A percentile compares a stretch with the other conserved stretches of the same genome.
Conservation (phyloP, 2,888 invertebrate genomes). For the Globia sparganii region DNA sequence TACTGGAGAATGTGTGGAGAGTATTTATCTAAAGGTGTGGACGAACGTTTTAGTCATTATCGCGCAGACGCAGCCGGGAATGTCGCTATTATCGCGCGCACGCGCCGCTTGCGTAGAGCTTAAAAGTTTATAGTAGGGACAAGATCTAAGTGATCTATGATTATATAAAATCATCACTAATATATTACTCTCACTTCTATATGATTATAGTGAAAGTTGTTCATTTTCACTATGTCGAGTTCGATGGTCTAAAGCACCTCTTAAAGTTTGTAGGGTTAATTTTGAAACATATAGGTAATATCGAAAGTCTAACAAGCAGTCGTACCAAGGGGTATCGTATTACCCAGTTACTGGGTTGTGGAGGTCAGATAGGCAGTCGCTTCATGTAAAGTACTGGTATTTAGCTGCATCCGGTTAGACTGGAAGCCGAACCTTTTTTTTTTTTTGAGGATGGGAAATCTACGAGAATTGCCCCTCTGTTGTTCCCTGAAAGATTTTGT, state of each 20-base stretch:
- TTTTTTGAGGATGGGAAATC: no score
- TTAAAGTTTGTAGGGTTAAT: no score
- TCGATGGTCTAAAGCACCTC: no score
- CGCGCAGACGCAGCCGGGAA: slow-evolving; percentile 70
- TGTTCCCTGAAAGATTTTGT: no score
- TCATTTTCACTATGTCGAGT: no score
- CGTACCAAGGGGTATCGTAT: background rate
- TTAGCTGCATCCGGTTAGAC: background rate
- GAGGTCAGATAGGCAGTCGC: background rate
- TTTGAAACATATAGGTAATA: no score
- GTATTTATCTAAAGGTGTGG: slow-evolving; percentile 79
- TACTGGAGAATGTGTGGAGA: slow-evolving; percentile 61
- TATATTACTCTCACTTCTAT: no score
- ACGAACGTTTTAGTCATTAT: slow-evolving; percentile 84
- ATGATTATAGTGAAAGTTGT: no score
- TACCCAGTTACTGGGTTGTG: background rate
- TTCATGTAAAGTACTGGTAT: background rate
- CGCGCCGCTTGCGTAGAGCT: slow-evolving; percentile 73
- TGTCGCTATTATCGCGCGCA: slow-evolving; percentile 81
- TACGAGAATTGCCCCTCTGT: no score
- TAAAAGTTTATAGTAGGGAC: slow-evolving; percentile 27
- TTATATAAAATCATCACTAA: background rate
- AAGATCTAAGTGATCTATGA: background rate
- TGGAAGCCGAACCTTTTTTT: no score
- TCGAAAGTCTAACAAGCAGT: background rate